Conservation (phyloP, 53 echinoderm and acorn worm genomes). For the Astropecten irregularis region DNA sequence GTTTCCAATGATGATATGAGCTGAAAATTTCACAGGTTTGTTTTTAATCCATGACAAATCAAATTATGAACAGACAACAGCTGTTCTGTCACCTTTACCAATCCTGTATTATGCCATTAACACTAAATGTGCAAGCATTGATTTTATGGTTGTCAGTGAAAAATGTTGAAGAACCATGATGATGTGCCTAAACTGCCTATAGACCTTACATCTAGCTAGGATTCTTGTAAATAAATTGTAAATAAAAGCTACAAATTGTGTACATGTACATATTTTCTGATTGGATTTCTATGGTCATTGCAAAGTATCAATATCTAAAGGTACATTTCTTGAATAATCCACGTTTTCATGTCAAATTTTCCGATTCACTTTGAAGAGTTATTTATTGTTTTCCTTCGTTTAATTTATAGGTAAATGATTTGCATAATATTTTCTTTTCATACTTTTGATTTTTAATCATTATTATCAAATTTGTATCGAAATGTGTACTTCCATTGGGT, state of each 20-base stretch:
- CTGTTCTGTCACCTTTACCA: too few relatives aligned
- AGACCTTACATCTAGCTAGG: not conserved
- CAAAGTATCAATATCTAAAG: not conserved
- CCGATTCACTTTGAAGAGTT: not conserved
- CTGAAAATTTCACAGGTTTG: too few relatives aligned
- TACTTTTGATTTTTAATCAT: not conserved
- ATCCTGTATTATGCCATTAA: not conserved
- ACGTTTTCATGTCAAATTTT: not conserved
- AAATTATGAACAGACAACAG: too few relatives aligned
- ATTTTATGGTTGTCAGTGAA: not conserved
- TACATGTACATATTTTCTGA: slow-evolving; percentile 5
- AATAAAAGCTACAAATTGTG: not conserved
- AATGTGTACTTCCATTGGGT: not conserved
- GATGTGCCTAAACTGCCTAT: not conserved
- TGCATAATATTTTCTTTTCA: not conserved
- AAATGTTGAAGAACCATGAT: not conserved
- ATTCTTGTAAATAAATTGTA: slow-evolving; percentile 6
- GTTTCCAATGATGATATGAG: too few relatives aligned
- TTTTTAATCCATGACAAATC: too few relatives aligned
- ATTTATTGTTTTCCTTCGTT: slow-evolving; percentile 27
- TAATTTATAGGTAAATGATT: not conserved
- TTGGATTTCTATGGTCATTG: not conserved
- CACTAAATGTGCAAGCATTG: too few relatives aligned
- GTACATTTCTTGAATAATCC: not conserved
- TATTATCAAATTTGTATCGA: not conserved